phyloP scores from a whole-genome alignment of 2,797 vertebrate genomes.

The Cetoscarus ocellatus region DNA sequence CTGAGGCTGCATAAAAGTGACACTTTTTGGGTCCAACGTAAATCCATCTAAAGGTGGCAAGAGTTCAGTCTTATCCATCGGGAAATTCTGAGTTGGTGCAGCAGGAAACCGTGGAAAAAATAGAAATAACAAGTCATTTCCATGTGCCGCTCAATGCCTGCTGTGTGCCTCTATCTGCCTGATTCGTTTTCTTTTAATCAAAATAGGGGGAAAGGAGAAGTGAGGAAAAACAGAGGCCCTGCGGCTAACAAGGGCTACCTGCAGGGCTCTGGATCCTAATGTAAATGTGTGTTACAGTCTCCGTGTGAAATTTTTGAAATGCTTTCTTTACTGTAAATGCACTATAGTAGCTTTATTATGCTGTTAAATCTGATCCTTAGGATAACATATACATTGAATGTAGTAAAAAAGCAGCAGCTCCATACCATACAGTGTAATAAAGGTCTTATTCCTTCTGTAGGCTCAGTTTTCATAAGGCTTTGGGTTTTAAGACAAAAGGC shows the following conservation, averaged over 20 bases:
- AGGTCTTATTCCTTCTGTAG: constrained; percentile 28
- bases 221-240: constrained; percentile 57
- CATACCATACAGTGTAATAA: constrained; percentile 24
- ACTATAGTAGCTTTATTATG: constrained; percentile 10
- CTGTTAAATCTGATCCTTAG: constrained; percentile 22
- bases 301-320: not conserved
- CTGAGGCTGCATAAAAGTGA: constrained; percentile 34
- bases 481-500: constrained; percentile 33
- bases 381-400: constrained; percentile 22
- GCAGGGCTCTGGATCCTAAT: constrained; percentile 9
- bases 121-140: constrained; percentile 80
- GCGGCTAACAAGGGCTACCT: constrained; percentile 12
- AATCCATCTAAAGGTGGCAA: constrained; percentile 59
- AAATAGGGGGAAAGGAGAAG: constrained; percentile 61
- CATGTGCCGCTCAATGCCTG: constrained; percentile 61
- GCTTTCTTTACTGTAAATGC: constrained; percentile 2
- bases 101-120: constrained; percentile 72
- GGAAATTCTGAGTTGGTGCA: constrained; percentile 43
- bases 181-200: constrained; percentile 80
- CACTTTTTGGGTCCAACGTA: constrained; percentile 55
- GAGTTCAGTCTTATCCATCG: constrained; percentile 66
- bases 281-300: constrained; percentile 9
- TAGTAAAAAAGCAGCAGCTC: constrained; percentile 31
- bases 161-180: constrained; percentile 66
- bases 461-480: constrained; percentile 52